Evolutionary conservation across 2,113 vertebrate genomes (phyloP).

Genomic region (Prunella fulvescens): DNA sequence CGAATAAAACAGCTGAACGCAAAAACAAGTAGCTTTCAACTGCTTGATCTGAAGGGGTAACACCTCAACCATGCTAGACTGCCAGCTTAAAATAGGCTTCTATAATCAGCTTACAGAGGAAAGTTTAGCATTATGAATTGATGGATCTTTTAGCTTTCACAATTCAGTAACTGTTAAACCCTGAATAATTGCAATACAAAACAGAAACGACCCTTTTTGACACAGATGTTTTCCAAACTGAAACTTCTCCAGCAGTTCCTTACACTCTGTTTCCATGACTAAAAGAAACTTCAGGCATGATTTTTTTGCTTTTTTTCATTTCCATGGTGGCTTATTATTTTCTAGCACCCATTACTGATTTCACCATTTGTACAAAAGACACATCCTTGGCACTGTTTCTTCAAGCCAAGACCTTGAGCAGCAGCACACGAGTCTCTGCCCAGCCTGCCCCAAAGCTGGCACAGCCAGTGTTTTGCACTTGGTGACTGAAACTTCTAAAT

Average conservation of each 20-base stretch:
- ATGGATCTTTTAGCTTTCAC: neutral
- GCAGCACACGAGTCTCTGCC: neutral
- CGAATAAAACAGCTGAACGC: neutral
- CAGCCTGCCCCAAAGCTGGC: neutral
- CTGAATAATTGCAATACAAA: neutral
- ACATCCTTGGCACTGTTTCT: neutral
- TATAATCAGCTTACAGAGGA: neutral
- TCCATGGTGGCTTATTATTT: neutral
- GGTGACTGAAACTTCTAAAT: too few relatives aligned
- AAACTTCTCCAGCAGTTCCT: neutral
- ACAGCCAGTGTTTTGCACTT: neutral
- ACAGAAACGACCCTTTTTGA: neutral
- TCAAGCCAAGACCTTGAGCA: neutral
- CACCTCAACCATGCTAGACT: neutral
- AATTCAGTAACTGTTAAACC: neutral
- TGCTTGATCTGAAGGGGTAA: neutral
- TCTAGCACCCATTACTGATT: neutral
- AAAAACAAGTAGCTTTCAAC: neutral
- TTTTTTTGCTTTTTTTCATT: neutral
- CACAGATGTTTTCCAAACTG: neutral
- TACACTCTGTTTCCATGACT: neutral
- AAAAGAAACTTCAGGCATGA: neutral
- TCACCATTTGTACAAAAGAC: neutral
- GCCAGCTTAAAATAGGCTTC: neutral
- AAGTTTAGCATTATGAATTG: neutral